Conservation (phyloP, 1,140 invertebrate species). For the Littorina saxatilis region DNA sequence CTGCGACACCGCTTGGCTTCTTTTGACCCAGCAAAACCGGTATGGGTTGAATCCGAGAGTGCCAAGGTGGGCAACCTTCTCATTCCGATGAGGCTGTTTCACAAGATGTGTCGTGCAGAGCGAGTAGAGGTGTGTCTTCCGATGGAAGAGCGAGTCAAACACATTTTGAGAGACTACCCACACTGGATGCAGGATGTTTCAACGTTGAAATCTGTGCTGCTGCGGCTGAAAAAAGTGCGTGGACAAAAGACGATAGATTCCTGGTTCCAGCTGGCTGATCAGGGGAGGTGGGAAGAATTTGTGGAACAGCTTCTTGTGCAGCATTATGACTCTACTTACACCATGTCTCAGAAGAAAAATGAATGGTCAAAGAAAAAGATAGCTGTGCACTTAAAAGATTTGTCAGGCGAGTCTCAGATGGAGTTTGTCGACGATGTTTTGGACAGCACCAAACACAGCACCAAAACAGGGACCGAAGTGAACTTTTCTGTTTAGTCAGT, state of each 20-base stretch:
- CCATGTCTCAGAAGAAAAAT: conserved; percentile 50
- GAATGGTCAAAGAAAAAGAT: conserved; percentile 43
- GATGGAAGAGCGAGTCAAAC: conserved; percentile 54
- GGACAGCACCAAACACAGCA: too few relatives aligned
- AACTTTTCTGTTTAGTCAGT: too few relatives aligned
- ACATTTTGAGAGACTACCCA: conserved; percentile 55
- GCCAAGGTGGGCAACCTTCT: conserved; percentile 49
- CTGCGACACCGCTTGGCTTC: conserved; percentile 41
- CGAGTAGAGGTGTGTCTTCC: conserved; percentile 53
- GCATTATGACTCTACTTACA: conserved; percentile 62
- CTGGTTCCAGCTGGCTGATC: conserved; percentile 53
- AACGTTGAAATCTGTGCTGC: conserved; percentile 39
- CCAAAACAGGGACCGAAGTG: too few relatives aligned
- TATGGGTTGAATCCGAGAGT: conserved; percentile 66
- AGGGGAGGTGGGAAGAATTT: conserved; percentile 55
- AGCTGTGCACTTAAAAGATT: conserved; percentile 25
- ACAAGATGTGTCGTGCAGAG: conserved; percentile 45
- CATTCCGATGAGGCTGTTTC: conserved; percentile 51
- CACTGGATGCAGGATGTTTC: conserved; percentile 56
- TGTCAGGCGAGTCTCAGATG: conserved; percentile 36
- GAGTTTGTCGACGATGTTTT: neutral
- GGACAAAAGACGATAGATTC: conserved; percentile 40
- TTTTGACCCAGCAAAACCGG: conserved; percentile 46
- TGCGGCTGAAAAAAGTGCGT: conserved; percentile 42
- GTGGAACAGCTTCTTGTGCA: conserved; percentile 52